Percentiles rank a stretch among this genome's conserved stretches.
Evolutionary conservation across 1,140 invertebrate species (phyloP).

Genomic region (Ceratosolen solmsi): DNA sequence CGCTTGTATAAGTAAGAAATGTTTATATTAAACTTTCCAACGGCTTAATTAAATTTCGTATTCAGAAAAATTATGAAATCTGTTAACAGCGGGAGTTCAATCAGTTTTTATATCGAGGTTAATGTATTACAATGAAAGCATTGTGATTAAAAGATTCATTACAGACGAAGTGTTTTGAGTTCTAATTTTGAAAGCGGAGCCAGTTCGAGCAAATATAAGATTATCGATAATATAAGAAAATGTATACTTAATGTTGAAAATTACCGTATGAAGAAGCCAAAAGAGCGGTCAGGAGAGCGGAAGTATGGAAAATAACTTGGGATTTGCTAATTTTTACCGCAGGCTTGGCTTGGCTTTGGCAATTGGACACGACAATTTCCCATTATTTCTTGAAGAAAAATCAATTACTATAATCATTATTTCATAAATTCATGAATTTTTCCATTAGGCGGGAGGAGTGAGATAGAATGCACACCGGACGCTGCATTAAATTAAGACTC

Average conservation of each 20-base stretch:
- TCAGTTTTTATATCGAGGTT: neutral
- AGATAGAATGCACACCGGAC: neutral
- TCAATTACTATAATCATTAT: neutral
- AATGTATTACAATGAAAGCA: neutral
- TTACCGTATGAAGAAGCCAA: neutral
- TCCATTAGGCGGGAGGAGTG: neutral
- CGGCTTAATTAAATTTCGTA: neutral
- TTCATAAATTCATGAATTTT: slow-evolving; percentile 4
- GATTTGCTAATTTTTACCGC: neutral
- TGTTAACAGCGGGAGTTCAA: neutral
- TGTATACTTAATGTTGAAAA: no score
- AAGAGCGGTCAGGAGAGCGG: no score
- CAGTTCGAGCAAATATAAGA: no score
- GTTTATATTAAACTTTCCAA: no score
- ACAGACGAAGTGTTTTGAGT: neutral
- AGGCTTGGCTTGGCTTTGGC: neutral
- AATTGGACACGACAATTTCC: neutral
- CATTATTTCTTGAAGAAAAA: neutral
- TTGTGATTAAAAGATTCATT: neutral
- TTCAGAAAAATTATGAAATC: neutral
- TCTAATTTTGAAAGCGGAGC: neutral
- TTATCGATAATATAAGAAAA: no score
- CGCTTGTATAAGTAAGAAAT: no score
- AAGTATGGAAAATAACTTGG: neutral
- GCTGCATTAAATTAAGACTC: neutral